Percentiles rank a stretch among this genome's conserved stretches.
phyloP scores from a whole-genome alignment of 23 tunicate species.

The Styela clava region DNA sequence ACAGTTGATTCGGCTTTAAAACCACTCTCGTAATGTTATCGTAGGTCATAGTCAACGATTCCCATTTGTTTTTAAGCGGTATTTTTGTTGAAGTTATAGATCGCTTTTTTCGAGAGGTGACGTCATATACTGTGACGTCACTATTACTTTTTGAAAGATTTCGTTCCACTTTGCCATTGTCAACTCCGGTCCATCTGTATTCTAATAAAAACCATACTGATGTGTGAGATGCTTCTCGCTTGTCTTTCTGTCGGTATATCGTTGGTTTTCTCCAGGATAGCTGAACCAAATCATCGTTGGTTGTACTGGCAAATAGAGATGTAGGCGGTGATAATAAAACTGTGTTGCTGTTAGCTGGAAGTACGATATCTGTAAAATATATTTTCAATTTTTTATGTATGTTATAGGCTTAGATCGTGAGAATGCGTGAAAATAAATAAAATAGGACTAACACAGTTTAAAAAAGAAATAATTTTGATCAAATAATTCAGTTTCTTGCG shows the following conservation, averaged over 20 bases:
- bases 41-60: slow-evolving; percentile 31
- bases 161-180: neutral
- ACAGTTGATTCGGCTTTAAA: slow-evolving; percentile 31
- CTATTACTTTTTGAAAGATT: neutral
- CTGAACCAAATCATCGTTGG: slow-evolving; percentile 1
- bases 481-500: too few species aligned
- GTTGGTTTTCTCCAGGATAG: slow-evolving; percentile 24
- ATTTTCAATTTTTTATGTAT: too few species aligned
- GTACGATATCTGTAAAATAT: neutral
- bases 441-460: too few species aligned
- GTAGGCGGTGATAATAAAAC: neutral
- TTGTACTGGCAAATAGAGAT: slow-evolving; percentile 13
- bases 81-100: neutral
- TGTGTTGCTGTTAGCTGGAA: neutral
- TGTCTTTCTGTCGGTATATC: neutral
- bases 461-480: too few species aligned
- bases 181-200: slow-evolving; percentile 35
- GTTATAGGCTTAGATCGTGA: too few species aligned
- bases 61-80: slow-evolving; percentile 35
- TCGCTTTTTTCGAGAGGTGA: neutral
- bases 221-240: neutral
- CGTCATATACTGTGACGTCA: neutral
- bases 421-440: too few species aligned
- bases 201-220: slow-evolving; percentile 47
- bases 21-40: slow-evolving; percentile 43